Percentiles rank a stretch among this genome's conserved stretches.
Evolutionary conservation across 2,888 invertebrate genomes (phyloP).

Genomic region (Epinotia bilunana): DNA sequence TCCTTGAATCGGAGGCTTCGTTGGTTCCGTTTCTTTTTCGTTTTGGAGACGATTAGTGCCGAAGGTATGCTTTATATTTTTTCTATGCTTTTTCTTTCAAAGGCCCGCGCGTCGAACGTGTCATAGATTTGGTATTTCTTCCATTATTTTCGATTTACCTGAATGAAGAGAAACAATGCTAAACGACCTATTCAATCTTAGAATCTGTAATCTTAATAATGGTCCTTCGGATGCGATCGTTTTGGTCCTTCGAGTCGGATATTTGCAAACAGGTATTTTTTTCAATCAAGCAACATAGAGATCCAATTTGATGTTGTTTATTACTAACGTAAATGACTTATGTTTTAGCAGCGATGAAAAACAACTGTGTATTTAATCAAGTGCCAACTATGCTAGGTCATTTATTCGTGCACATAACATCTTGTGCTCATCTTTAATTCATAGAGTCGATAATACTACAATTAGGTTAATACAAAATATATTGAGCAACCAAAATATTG

Average conservation of each 20-base stretch:
- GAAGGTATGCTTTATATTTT: conserved; percentile 62
- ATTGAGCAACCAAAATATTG: conserved; percentile 29
- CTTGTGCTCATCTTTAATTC: conserved; percentile 14
- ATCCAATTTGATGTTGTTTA: not conserved
- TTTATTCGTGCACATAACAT: conserved; percentile 13
- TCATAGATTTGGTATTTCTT: not conserved
- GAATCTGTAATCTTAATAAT: not conserved
- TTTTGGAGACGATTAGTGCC: conserved; percentile 65
- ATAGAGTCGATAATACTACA: conserved; percentile 13
- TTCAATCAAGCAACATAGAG: not conserved
- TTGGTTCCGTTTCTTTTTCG: conserved; percentile 63
- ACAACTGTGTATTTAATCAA: conserved; percentile 46
- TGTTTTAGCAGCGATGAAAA: conserved; percentile 6
- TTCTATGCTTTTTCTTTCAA: conserved; percentile 26
- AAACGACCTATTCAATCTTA: not conserved
- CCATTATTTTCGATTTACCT: conserved; percentile 21
- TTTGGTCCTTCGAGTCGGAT: conserved; percentile 47
- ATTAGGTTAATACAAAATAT: conserved; percentile 9
- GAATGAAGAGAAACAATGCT: not conserved
- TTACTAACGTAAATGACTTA: not conserved
- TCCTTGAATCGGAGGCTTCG: conserved; percentile 80
- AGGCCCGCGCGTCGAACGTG: not conserved
- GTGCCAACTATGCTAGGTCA: not conserved
- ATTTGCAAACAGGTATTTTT: not conserved
- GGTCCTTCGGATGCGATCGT: not conserved